Evolutionary conservation across 2,888 invertebrate species (phyloP), one percentile per base, ranked within the genome.

Genomic region (Parnassius mnemosyne): DNA sequence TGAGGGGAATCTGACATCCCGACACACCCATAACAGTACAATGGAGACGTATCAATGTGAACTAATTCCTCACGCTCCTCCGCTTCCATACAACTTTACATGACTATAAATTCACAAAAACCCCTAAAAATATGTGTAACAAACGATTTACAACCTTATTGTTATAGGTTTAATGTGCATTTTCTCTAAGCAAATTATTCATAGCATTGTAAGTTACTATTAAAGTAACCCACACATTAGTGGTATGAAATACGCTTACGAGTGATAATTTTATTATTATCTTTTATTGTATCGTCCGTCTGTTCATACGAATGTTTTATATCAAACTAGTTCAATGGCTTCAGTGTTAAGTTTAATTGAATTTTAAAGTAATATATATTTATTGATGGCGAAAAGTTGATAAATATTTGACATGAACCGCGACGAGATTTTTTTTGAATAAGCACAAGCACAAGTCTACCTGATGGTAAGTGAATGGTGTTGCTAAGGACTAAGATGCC

Each of bases 11-110:
- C 9, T 49, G 64, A 63, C 65, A 54, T 60, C 73, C 72, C 73
- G 76, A 78, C 80, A 75, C 76, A 74, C 72, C 71, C 73, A 68
- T 66, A 59, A 25, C 53, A 52, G 49, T 10, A 81, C 83, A 84
- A 84, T 79, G 71, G 68, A 49, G 49, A 49, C 66, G 70, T 79
- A 83, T 89, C 84, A 90, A 88, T 88, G 85, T 79, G 76, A 78
- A 77, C 87, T 90, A 89, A 91, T 90, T 91, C 81, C 87, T 85
- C 87, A 87, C 88, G 89, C 84, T 84, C 72, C 82, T 79, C 78
- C 84, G 83, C 85, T 77, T 82, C 83, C 75, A 81, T 84, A 81
- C 81, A 78, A 79, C 77, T 70, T 74, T 71, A 75, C 75, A 76
- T 70, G 69, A 72, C 72, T 74, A 77, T 76, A 75, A 74, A 75